Base-by-base conservation (phyloP, 92 coral and sea anemone genomes). In the Porites evermanni region DNA sequence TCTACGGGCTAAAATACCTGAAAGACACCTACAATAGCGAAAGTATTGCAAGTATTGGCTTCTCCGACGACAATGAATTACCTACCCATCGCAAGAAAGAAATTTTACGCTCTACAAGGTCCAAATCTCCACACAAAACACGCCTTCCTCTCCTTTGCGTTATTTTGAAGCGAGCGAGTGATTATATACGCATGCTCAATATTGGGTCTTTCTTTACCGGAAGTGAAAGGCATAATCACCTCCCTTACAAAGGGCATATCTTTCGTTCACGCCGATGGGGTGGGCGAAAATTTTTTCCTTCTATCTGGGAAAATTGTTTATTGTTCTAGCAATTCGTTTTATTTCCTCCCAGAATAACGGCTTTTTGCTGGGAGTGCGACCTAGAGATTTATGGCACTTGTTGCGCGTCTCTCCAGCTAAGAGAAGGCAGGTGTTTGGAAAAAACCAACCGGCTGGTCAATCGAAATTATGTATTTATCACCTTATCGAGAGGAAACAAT, bases 51-150 rank as follows among this genome's bases (percentile, higher is more conserved):
- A 64, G n/a, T 63, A 74, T 79, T 88, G 32, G 60, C 60, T 69
- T 24, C 14, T 38, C 2, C 77, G 72, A 66, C 54, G 9, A 63
- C 76, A 52, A 24, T 72, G 85, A 73, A 83, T 72, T 73, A 83
- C 94, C 74, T 63, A 92, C 94, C 92, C 94, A 92, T 92, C 73
- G 68, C 82, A 70, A 75, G 81, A 77, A 72, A 38, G 88, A 80
- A 85, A 87, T 80, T 53, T 67, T 81, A 60, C 86, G 92, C 86
- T 73, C 84, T 75, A 77, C 65, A 56, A 73, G 60, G 53, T 77
- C 77, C 71, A 52, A 67, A 66, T 85, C 44, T 85, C 78, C 64
- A 67, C 84, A 84, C 80, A 88, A 88, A 84, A 87, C 91, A 92
- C 94, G 90, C 94, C 94, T 92, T 84, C 79, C 74, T 67, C 81